Evolutionary conservation across 2,113 vertebrate genomes (phyloP), one percentile per base, ranked within the genome.

Genomic region (Pelobates fuscus): DNA sequence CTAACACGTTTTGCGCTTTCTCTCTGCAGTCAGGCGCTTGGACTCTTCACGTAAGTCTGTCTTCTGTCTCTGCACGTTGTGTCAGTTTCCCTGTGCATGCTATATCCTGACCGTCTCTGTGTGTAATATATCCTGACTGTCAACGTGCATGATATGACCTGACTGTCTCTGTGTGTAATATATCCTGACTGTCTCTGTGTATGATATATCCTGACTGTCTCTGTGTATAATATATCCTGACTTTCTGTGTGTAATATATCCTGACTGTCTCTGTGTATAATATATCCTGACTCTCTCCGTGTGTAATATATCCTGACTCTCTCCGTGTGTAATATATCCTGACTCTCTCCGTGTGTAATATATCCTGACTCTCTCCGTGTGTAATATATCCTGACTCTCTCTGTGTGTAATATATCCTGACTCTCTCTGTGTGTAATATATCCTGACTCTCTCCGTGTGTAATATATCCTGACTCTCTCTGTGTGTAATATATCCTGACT

Each of bases 41-140:
- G 72, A 76, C 41, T 30, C 64, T 1, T 67, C 64, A 76, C 32
- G 64, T 67, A 76, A 67, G 72, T 67, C 64, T 67, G 4, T 15
- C 25, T 24, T 0, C n/a, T 41, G n/a, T 43, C 32, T n/a, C 62
- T 49, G 1, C 17, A 49, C 15, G 44, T 2, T 49, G 30, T 32
- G 10, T 10, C 30, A 32, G 30, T 4, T 10, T 32, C 30, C 30
- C 30, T 10, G 30, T 32, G 44, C 14, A 3, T 46, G 14, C 5
- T 5, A 2, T 46, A 4, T 10, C 14, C 44, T 46, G 5, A 10
- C 8, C 14, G n/a, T n/a, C n/a, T n/a, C n/a, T n/a, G n/a, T n/a
- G n/a, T n/a, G n/a, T 12, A 3, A 2, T 24, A 6, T 18, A 25
- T 23, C 20, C 21, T 5, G 52, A 57, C 20, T 20, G n/a, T 67